phyloP scores from a whole-genome alignment of 2,888 invertebrate species.

The Sphaeridia pumilis region DNA sequence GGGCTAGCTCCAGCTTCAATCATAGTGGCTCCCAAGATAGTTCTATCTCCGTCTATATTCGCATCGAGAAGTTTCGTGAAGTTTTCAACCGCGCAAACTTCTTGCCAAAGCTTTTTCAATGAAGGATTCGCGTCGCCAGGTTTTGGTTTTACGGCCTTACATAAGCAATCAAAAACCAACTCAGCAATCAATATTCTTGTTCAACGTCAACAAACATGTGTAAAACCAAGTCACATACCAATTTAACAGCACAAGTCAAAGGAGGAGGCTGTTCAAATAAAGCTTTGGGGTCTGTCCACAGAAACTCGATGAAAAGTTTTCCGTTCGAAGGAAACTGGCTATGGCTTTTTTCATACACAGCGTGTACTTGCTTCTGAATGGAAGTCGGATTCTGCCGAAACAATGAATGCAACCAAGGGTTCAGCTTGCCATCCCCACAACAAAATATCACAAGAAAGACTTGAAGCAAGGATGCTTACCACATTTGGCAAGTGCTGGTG shows the following conservation, averaged over 20 bases:
- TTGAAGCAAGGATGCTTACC: constrained; percentile 9
- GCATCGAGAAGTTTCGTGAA: constrained; percentile 18
- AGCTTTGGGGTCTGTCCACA: constrained; percentile 24
- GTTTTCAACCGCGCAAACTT: constrained; percentile 20
- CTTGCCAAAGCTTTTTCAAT: constrained; percentile 26
- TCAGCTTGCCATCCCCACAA: not conserved
- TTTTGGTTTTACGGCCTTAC: constrained; percentile 24
- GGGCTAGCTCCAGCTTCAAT: not conserved
- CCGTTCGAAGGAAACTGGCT: constrained; percentile 27
- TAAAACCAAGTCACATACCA: constrained; percentile 15
- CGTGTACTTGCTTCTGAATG: constrained; percentile 25
- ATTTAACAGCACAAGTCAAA: constrained; percentile 19
- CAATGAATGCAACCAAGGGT: not conserved
- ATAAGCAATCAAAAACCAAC: not conserved
- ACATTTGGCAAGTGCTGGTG: constrained; percentile 23
- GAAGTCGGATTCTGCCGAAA: constrained; percentile 6
- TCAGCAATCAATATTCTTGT: not conserved
- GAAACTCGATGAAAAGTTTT: constrained; percentile 28
- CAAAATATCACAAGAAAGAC: not conserved
- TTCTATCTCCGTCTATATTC: not conserved
- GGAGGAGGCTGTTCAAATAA: constrained; percentile 27
- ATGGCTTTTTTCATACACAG: constrained; percentile 33
- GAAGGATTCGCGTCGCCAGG: constrained; percentile 33
- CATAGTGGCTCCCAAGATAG: constrained; percentile 1
- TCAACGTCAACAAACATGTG: not conserved